phyloP scores from a whole-genome alignment of 2,113 vertebrate species.

The Orthonyx spaldingii region DNA sequence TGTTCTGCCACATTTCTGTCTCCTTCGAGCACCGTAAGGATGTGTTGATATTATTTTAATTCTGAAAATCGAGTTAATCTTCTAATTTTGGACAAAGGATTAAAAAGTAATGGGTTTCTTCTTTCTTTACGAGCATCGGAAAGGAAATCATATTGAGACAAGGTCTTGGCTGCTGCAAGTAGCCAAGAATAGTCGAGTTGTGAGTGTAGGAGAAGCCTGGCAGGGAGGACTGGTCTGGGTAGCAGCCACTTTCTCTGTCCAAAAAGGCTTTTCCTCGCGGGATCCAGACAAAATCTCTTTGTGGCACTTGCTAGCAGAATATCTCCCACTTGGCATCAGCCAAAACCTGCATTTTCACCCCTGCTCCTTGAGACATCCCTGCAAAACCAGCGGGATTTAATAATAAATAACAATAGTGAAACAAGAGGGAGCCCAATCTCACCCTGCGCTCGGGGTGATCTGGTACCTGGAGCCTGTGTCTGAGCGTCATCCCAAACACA shows the following conservation, averaged over 20 bases:
- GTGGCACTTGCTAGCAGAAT: neutral
- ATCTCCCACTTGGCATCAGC: neutral
- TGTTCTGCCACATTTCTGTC: rapidly evolving
- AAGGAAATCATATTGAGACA: neutral
- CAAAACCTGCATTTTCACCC: neutral
- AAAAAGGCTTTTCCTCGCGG: neutral
- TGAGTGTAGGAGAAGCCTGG: neutral
- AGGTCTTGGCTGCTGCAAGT: neutral
- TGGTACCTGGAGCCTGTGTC: neutral
- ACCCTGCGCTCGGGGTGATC: rapidly evolving
- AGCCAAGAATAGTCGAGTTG: neutral
- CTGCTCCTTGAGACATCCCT: rapidly evolving
- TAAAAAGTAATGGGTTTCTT: neutral
- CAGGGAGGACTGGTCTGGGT: neutral
- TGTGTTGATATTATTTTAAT: neutral
- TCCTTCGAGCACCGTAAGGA: rapidly evolving
- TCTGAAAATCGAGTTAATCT: neutral
- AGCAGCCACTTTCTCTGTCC: neutral
- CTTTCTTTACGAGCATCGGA: neutral
- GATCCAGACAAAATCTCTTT: neutral
- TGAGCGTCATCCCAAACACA: neutral
- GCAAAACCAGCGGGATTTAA: neutral
- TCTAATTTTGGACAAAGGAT: neutral
- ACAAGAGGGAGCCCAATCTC: neutral
- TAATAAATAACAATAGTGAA: neutral